Evolutionary conservation across 2,888 invertebrate species (phyloP), one percentile per base, ranked within the genome.

Genomic region (Luperina testacea): DNA sequence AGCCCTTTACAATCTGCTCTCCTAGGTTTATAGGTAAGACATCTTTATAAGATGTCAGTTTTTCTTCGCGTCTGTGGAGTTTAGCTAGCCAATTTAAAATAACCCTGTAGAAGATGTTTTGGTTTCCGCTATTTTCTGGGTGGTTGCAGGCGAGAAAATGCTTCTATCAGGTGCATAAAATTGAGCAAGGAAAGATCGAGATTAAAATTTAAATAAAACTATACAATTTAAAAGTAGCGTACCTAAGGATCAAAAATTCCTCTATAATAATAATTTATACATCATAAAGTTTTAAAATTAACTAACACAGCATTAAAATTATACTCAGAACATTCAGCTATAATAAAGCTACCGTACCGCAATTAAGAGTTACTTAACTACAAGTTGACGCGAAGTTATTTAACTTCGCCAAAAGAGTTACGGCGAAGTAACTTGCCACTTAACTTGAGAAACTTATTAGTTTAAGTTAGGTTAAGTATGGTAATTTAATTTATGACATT

Each of bases 381-480:
- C 74, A 81, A 82, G 81, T 81, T 84, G 83, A 84, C 76, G 68
- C 69, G 38, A 88, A 90, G 85, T 89, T 87, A 80, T 83, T 88
- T 81, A 89, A 89, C 80, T 88, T 86, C 72, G 71, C 65, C 76
- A 68, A 84, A 87, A 88, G 86, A 89, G 84, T 87, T 85, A 85
- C 69, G 80, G 70, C 61, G 75, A 86, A 81, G 81, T 80, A 90
- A 89, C 90, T 90, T 90, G 85, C 83, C 87, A 90, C 90, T 90
- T 84, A 86, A 87, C 76, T 85, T 86, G 78, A 69, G 75, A 71
- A 81, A 83, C 79, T 85, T 85, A 77, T 80, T 79, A 85, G 71
- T 87, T 81, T 48, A 79, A 82, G 65, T 73, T 57, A 57, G 82
- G 83, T 86, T 78, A 78, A 83, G 53, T 83, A 87, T 89, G 88